These are phyloP conservation scores for Dendrolimus kikuchii DNA, from an alignment of 1,140 invertebrate species.

Conservation along the genomic window DNA sequence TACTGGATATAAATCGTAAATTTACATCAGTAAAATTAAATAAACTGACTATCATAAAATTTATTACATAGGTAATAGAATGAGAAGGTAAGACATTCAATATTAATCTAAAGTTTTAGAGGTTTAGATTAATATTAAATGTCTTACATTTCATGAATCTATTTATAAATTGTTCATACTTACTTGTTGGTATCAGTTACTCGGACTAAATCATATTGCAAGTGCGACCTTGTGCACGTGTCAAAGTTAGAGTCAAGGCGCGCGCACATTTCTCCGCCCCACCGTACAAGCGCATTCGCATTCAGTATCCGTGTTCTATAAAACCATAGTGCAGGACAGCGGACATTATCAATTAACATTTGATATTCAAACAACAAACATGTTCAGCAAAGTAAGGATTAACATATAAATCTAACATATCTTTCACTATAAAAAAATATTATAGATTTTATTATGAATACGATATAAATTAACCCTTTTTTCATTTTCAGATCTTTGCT, in stretches of 20 bases:
- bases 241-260: slow-evolving; percentile 51
- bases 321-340: slow-evolving; percentile 41
- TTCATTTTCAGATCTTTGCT: slow-evolving; percentile 29
- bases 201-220: slow-evolving; percentile 8
- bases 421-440: not conserved
- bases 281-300: slow-evolving; percentile 15
- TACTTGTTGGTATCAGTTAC: not conserved
- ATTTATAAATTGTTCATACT: not conserved
- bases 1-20: too few relatives aligned
- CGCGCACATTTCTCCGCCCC: slow-evolving; percentile 47
- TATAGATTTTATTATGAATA: not conserved
- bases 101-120: too few relatives aligned
- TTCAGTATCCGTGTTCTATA: slow-evolving; percentile 34
- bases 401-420: too few relatives aligned
- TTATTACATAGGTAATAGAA: too few relatives aligned
- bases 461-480: not conserved
- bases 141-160: too few relatives aligned
- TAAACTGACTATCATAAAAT: too few relatives aligned
- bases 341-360: slow-evolving; percentile 46
- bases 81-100: too few relatives aligned
- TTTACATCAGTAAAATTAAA: too few relatives aligned
- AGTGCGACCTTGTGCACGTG: slow-evolving; percentile 33
- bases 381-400: slow-evolving; percentile 57
- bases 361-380: slow-evolving; percentile 35
- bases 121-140: too few relatives aligned